Evolutionary conservation across 2,113 vertebrate genomes (phyloP).

Genomic region (Ginglymostoma cirratum): DNA sequence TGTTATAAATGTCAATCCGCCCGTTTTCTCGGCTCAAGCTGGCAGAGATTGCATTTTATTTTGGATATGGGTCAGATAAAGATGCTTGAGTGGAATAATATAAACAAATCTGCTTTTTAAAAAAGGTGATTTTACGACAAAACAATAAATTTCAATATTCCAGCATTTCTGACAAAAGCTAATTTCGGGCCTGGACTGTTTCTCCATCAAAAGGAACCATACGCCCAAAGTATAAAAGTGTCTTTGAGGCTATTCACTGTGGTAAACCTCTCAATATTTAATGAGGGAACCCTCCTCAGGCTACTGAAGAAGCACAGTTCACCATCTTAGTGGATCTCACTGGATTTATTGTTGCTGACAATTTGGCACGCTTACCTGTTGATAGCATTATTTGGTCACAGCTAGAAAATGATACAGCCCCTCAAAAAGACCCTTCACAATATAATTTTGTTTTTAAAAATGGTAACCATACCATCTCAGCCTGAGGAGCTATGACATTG

Average conservation of each 20-base stretch:
- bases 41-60: background rate
- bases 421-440: background rate
- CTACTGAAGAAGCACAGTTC: background rate
- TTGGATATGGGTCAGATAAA: background rate
- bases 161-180: background rate
- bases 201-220: too few relatives aligned
- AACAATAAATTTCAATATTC: background rate
- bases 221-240: background rate
- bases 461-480: background rate
- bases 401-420: background rate
- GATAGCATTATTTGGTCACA: background rate
- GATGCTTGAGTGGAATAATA: background rate
- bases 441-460: slow-evolving; percentile 6
- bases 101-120: background rate
- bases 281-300: slow-evolving; percentile 5
- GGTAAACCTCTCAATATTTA: background rate
- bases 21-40: background rate
- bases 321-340: background rate
- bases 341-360: slow-evolving; percentile 12
- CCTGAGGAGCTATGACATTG: too few relatives aligned
- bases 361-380: background rate
- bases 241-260: background rate
- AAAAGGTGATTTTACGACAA: background rate
- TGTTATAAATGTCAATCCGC: background rate
- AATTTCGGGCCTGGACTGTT: background rate